A percentile compares a stretch with the other conserved stretches of the same genome.
Evolutionary conservation across 2,888 invertebrate genomes (phyloP).

Genomic region (Fragum fragum): DNA sequence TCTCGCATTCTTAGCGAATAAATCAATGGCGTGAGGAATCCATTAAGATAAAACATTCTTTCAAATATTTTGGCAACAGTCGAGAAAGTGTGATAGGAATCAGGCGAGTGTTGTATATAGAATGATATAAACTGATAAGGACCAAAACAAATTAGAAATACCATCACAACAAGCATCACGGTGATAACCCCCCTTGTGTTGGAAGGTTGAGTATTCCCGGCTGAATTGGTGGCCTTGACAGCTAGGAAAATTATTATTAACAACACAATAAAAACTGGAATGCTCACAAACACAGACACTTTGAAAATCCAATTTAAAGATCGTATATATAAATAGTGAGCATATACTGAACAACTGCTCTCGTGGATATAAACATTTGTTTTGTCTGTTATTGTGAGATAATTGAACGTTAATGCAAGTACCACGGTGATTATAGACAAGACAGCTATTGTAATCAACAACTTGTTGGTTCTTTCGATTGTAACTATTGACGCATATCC

Average conservation of each 20-base stretch:
- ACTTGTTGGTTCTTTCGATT: conserved; percentile 45
- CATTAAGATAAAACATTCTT: conserved; percentile 47
- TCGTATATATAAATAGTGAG: conserved; percentile 55
- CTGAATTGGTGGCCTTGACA: conserved; percentile 56
- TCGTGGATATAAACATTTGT: conserved; percentile 49
- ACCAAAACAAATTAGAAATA: conserved; percentile 55
- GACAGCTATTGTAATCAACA: conserved; percentile 44
- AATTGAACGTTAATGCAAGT: conserved; percentile 54
- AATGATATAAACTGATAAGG: conserved; percentile 64
- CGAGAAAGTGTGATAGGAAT: conserved; percentile 39
- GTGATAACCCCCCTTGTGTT: conserved; percentile 44
- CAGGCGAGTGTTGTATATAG: conserved; percentile 58
- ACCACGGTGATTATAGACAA: conserved; percentile 48
- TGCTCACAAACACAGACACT: conserved; percentile 62
- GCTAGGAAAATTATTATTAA: conserved; percentile 59
- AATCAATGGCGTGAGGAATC: conserved; percentile 52
- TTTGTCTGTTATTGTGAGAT: conserved; percentile 46
- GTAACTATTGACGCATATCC: conserved; percentile 63
- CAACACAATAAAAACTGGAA: conserved; percentile 63
- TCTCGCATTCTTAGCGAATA: conserved; percentile 51
- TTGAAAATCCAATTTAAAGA: conserved; percentile 67
- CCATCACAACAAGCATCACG: conserved; percentile 49
- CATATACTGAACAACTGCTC: conserved; percentile 58
- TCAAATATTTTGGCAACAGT: conserved; percentile 46
- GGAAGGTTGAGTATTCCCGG: conserved; percentile 54